These are phyloP conservation scores for Brachionus manjavacas DNA, from an alignment of 1,140 invertebrate species.

Conservation along the genomic window DNA sequence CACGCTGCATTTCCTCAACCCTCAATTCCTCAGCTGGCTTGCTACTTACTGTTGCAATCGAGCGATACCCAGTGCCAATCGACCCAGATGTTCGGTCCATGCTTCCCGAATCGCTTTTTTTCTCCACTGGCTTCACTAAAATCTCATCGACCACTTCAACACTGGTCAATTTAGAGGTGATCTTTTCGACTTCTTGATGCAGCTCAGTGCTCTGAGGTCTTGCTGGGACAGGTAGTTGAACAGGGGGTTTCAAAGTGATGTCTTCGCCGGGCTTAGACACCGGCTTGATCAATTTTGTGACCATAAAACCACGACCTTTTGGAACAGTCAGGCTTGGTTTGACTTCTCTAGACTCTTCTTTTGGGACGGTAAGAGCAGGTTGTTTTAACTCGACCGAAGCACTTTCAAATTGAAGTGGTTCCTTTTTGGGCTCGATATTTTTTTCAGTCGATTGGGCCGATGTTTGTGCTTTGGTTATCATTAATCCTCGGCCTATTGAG, in stretches of 20 bases:
- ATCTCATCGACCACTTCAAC: background rate
- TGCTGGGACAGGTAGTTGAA: background rate
- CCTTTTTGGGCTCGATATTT: background rate
- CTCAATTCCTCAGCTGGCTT: constrained; percentile 28
- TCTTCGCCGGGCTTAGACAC: background rate
- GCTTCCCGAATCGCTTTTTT: constrained; percentile 15
- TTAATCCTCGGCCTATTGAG: background rate
- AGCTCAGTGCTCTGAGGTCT: background rate
- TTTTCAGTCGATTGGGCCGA: background rate
- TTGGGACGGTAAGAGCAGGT: background rate
- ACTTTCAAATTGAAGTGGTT: background rate
- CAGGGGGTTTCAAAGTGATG: background rate
- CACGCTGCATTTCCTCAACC: constrained; percentile 9
- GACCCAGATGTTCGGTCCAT: background rate
- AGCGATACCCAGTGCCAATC: background rate
- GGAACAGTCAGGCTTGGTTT: background rate
- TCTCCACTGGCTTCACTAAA: background rate
- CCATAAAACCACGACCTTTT: background rate
- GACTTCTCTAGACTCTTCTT: background rate
- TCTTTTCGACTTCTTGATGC: background rate
- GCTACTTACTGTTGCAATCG: background rate
- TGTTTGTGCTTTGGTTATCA: background rate
- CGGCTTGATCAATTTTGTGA: background rate
- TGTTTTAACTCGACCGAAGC: background rate
- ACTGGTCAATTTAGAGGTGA: background rate